A percentile compares a stretch with the other conserved stretches of the same genome.
phyloP scores from a whole-genome alignment of 2,797 vertebrate species.

The Cryptoblepharus egeriae region DNA sequence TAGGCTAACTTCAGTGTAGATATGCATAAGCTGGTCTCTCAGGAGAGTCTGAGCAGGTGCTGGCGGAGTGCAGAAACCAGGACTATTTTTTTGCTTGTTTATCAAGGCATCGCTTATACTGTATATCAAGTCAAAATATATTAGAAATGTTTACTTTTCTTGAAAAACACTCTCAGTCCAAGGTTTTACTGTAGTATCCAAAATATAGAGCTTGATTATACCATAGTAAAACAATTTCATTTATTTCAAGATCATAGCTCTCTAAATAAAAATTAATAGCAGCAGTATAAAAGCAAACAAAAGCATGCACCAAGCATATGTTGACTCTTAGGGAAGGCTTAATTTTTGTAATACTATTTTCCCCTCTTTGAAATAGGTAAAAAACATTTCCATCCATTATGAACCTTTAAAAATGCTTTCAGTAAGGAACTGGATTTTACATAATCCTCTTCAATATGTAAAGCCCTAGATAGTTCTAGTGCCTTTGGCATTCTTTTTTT shows the following conservation, averaged over 20 bases:
- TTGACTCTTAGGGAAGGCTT: constrained; percentile 9
- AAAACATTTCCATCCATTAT: constrained; percentile 68
- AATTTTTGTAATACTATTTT: constrained; percentile 46
- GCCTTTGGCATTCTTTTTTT: constrained; percentile 54
- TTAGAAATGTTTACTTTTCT: no score
- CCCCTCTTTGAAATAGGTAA: constrained; percentile 61
- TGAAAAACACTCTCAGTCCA: no score
- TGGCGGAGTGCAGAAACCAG: no score
- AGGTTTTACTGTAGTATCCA: no score
- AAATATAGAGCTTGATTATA: neutral
- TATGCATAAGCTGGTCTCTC: no score
- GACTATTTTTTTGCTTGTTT: no score
- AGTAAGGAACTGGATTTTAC: constrained; percentile 66
- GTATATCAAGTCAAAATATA: no score
- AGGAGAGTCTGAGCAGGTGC: no score
- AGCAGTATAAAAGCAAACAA: constrained; percentile 56
- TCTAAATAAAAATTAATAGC: constrained; percentile 29
- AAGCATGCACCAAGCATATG: neutral
- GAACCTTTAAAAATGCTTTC: constrained; percentile 66
- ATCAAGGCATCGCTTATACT: no score
- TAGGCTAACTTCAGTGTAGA: no score
- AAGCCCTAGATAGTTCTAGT: constrained; percentile 70
- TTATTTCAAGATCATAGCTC: no score
- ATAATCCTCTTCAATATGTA: constrained; percentile 75
- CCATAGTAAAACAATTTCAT: neutral